Evolutionary conservation across 2,888 invertebrate species (phyloP), one percentile per base, ranked within the genome.

Genomic region (Dendrolimus pini): DNA sequence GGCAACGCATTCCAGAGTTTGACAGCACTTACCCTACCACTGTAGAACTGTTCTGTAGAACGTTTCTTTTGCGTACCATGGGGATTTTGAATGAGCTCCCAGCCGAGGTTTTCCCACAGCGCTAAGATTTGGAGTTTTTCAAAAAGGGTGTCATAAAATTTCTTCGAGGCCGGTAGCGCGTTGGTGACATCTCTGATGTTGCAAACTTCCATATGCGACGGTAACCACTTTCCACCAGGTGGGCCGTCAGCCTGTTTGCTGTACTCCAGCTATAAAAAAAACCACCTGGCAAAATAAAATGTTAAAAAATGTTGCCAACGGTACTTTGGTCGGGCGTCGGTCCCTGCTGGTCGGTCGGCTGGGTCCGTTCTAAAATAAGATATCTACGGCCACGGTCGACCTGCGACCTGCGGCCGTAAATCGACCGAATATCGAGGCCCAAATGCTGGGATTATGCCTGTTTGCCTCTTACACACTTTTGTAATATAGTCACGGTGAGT

Each of bases 301-400:
- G 13, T 2, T 9, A 41, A 47, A 10, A 7, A 52, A 47, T 52
- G 64, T 61, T 79, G 71, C 73, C 56, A 54, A 58, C 77, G n/a
- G 52, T 82, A 69, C 71, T 58, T 57, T 56, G 61, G 58, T 61
- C 55, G 60, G 30, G 6, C 62, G 67, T 61, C 53, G 65, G 72
- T 76, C 77, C 79, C 76, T 70, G 64, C 75, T 78, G 78, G 75
- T 75, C 79, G 71, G 69, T 74, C 71, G 74, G 83, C 80, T 82
- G 72, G 68, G 70, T 67, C 76, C 77, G 79, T 80, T 83, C 78
- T 72, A 74, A 78, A 83, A 78, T 83, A 81, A 83, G 83, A 84
- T 83, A 83, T 81, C 79, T 74, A 74, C 71, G 64, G 77, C 79
- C 74, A 74, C 71, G 64, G 77, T 62, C 74, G 76, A 75, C 78